phyloP scores from a whole-genome alignment of 2,888 invertebrate species.

The Drosophila seclusa region DNA sequence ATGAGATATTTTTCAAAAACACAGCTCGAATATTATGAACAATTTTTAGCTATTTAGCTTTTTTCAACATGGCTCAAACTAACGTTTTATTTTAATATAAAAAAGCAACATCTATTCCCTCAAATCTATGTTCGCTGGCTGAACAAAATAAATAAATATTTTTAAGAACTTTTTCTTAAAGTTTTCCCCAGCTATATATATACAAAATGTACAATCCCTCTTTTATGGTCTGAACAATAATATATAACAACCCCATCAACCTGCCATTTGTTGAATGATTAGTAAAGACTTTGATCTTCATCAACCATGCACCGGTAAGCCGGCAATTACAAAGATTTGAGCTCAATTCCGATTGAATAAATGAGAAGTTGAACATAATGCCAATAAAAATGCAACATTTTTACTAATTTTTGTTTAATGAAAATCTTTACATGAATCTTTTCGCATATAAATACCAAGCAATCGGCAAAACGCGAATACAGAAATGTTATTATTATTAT shows the following conservation, averaged over 20 bases:
- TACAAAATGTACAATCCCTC: not conserved
- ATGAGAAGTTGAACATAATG: not conserved
- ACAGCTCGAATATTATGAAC: not conserved
- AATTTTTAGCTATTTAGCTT: not conserved
- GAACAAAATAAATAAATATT: conserved; percentile 9
- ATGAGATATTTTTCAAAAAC: not conserved
- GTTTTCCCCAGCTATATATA: not conserved
- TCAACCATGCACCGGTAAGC: not conserved
- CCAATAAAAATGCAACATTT: conserved; percentile 28
- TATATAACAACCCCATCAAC: not conserved
- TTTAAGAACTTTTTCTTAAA: not conserved
- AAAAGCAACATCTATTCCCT: not conserved
- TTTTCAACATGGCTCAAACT: conserved; percentile 1
- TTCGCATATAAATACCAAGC: conserved; percentile 6
- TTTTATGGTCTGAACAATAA: not conserved
- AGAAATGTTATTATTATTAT: not conserved
- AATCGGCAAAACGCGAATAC: conserved; percentile 15
- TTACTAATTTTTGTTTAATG: conserved; percentile 44
- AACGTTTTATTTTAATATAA: conserved; percentile 11
- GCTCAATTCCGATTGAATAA: not conserved
- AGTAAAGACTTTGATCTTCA: conserved; percentile 1
- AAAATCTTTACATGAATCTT: conserved; percentile 31
- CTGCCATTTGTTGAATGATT: not conserved
- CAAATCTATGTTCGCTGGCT: conserved; percentile 19
- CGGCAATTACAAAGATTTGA: not conserved